Base-by-base conservation (phyloP, 1,140 invertebrate genomes). In the Potamilus streckersoni region DNA sequence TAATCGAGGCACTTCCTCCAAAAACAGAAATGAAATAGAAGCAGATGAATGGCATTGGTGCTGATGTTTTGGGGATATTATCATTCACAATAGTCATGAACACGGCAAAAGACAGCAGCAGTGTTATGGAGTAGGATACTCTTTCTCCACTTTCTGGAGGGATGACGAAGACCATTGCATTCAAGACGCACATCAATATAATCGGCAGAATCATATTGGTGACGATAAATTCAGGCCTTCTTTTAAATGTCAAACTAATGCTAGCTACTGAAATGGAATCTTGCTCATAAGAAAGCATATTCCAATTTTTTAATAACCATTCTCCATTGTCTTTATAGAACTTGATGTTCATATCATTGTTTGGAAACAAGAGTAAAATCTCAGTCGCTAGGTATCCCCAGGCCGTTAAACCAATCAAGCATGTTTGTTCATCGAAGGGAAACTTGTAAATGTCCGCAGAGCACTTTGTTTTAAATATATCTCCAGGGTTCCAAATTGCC, bases 61-160 rank as follows among this genome's bases (percentile, higher is more conserved):
- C 61, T 4, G 70, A 71, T 55, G 59, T 62, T 60, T 63, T 71
- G 2, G 70, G 70, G 59, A 71, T 19, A 60, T 64, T 57, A 0
- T 63, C 60, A 2, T 31, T 17, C 11, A 60, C 31, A 19, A 71
- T 61, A 3, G 70, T 63, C 60, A 71, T 20, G 31, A 71, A 71
- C 12, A 71, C 59, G 1, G 70, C 70, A 20, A 71, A 20, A 5
- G 70, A 17, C 6, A 71, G 12, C 14, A 71, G 23, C 12, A 71
- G 56, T 19, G 70, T 71, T 49, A 62, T 71, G 17, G 60, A 49
- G 14, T 71, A 71, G 0, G 49, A 23, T 16, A 63, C 70, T n/a
- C 70, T 17, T 27, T 71, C 70, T 20, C 70, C 70, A 23, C 59
- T 58, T 23, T 62, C 70, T 19, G 11, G 38, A 6, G 70, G 70